Conservation (phyloP, 2,797 vertebrate genomes). For the Mus spretus region DNA sequence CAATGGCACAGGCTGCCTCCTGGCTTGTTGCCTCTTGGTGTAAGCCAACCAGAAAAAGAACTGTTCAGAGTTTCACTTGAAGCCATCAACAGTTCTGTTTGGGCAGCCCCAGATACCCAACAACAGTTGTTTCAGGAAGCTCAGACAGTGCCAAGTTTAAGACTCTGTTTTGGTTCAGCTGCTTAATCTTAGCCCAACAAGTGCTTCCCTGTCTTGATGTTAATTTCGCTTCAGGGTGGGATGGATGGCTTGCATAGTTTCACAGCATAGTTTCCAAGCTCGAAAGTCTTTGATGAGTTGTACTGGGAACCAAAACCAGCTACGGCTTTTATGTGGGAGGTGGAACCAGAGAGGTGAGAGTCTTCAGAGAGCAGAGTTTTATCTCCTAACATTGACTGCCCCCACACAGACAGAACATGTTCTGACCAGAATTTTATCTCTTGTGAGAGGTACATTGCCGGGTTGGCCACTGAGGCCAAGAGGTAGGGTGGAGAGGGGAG, state of each 20-base stretch:
- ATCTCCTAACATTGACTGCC: slow-evolving; percentile 8
- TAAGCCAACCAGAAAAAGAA: slow-evolving; percentile 8
- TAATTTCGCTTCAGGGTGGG: not conserved
- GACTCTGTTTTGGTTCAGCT: slow-evolving; percentile 22
- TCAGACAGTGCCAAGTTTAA: not conserved
- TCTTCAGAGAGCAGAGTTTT: slow-evolving; percentile 6
- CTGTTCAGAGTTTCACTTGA: slow-evolving; percentile 47
- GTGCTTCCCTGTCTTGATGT: slow-evolving; percentile 36
- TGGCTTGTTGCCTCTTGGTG: not conserved
- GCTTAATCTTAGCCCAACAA: slow-evolving; percentile 11
- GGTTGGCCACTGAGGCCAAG: slow-evolving; percentile 34
- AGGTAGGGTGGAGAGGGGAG: not conserved
- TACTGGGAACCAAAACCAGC: not conserved
- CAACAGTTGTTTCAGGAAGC: slow-evolving; percentile 51
- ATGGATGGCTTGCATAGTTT: not conserved
- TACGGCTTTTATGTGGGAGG: slow-evolving; percentile 21
- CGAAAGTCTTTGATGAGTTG: not conserved
- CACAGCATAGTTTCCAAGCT: not conserved
- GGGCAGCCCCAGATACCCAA: not conserved
- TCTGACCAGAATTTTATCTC: slow-evolving; percentile 55
- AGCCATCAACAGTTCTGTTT: slow-evolving; percentile 1
- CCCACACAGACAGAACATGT: not conserved
- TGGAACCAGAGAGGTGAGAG: slow-evolving; percentile 29
- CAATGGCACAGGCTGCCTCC: not conserved
- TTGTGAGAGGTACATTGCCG: not conserved